Evolutionary conservation across 2,888 invertebrate species (phyloP).

Genomic region (Pycnomerus fuliginosus): DNA sequence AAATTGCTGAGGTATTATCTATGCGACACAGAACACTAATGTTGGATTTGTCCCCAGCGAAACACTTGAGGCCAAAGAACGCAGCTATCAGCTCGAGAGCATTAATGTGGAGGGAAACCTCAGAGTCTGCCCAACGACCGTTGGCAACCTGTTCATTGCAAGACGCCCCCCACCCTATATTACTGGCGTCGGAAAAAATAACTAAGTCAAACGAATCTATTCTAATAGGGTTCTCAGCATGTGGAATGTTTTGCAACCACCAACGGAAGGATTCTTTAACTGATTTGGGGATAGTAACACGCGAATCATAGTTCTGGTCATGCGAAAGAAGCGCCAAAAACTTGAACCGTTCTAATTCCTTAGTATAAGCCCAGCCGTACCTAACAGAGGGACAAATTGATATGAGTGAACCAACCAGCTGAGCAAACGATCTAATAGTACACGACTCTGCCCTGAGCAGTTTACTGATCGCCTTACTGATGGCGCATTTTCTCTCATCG

Average conservation of each 20-base stretch:
- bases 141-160: too few species aligned
- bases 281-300: neutral
- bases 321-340: too few species aligned
- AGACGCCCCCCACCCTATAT: constrained; percentile 13
- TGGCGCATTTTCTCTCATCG: too few species aligned
- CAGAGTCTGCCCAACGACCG: too few species aligned
- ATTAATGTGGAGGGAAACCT: constrained; percentile 11
- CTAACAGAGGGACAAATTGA: constrained; percentile 26
- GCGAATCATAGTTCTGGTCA: constrained; percentile 3
- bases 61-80: constrained; percentile 6
- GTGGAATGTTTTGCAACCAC: too few species aligned
- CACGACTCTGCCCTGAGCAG: constrained; percentile 3
- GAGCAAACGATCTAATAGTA: constrained; percentile 6
- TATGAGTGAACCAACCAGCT: constrained; percentile 8
- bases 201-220: too few species aligned
- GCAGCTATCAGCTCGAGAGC: constrained; percentile 5
- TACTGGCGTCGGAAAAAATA: constrained; percentile 19
- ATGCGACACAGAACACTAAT: constrained; percentile 29
- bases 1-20: constrained; percentile 33
- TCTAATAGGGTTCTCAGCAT: too few species aligned
- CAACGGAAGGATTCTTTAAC: too few species aligned
- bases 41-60: neutral
- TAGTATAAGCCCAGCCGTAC: constrained; percentile 20
- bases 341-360: constrained; percentile 12
- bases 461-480: too few species aligned